Base-by-base conservation (phyloP, 1,140 invertebrate species). In the Cydia amplana region DNA sequence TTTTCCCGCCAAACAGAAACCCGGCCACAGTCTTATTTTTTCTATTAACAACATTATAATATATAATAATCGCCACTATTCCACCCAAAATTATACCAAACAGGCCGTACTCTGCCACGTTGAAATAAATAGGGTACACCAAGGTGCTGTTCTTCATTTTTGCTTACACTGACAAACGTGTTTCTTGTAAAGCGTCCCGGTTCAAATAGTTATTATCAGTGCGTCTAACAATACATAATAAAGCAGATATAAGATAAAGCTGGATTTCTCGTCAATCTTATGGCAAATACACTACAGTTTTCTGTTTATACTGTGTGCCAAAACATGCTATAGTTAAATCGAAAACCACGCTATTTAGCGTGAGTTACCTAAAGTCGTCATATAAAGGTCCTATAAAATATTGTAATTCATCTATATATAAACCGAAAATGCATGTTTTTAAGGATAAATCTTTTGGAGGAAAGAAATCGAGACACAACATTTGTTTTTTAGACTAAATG, bases 81-180 rank as follows among this genome's bases (percentile, higher is more conserved):
- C 89, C 87, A 80, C 91, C 87, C n/a, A 93, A 79, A 75, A 83
- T 89, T 16, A 93, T 90, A 4, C 91, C 91, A 49, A 93, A 93
- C 51, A 93, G 83, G 75, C 90, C 91, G 80, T 93, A 93, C 78
- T 93, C 91, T 0, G 91, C 91, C 0, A 93, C 82, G 78, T 93
- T 93, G 43, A 93, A 93, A 81, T 93, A 93, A 76, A 92, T 90
- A 2, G 88, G 89, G 1, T 84, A 87, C 10, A 83, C 79, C 9
- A 83, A 40, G 1, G 79, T 74, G 74, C 72, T 65, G 20, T 87
- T 87, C 72, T 78, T 86, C 85, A 91, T 90, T 83, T 82, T 87
- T 63, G 67, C 67, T 32, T 64, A 65, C 76, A 79, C 64, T 25
- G 77, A 74, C 49, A 75, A 76, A 75, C 77, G 64, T 78, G 72